Evolutionary conservation across 2,797 vertebrate species (phyloP).

Genomic region (Botia almorhae): DNA sequence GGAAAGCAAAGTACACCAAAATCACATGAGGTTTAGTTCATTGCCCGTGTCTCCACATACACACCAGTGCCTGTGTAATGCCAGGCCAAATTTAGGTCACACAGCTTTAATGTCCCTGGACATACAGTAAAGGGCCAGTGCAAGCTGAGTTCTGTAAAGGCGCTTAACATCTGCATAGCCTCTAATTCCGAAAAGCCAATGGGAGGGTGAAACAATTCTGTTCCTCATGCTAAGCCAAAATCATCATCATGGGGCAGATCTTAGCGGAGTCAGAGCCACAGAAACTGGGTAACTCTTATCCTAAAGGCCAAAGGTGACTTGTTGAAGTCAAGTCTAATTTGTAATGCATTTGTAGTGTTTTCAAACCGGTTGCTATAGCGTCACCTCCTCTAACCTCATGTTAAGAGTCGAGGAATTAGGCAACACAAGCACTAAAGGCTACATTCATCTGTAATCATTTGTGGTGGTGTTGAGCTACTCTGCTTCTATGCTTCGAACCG

Average conservation of each 20-base stretch:
- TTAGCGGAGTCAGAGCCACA: constrained; percentile 22
- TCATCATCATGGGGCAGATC: constrained; percentile 32
- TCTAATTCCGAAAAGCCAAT: constrained; percentile 44
- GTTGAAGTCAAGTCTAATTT: constrained; percentile 50
- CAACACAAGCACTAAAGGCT: constrained; percentile 13
- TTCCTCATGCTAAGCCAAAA: constrained; percentile 38
- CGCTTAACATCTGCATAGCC: constrained; percentile 46
- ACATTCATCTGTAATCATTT: constrained; percentile 33
- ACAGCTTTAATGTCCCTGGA: constrained; percentile 39
- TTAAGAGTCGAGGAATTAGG: constrained; percentile 30
- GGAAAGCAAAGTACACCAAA: constrained; percentile 35
- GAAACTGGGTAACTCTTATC: constrained; percentile 26
- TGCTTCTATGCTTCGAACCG: constrained; percentile 36
- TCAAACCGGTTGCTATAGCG: constrained; percentile 33
- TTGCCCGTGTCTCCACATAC: constrained; percentile 15
- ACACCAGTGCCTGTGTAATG: constrained; percentile 39
- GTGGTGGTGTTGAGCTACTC: constrained; percentile 31
- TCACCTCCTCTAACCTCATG: constrained; percentile 34
- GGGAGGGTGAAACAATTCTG: constrained; percentile 45
- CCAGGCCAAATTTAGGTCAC: constrained; percentile 36
- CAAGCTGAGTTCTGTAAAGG: constrained; percentile 50
- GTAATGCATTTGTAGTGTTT: constrained; percentile 25
- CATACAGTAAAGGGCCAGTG: constrained; percentile 32
- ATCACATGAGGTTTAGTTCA: constrained; percentile 40
- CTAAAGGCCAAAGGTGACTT: constrained; percentile 24